Evolutionary conservation across 2,888 invertebrate species (phyloP).

Genomic region (Drosophila rellima): DNA sequence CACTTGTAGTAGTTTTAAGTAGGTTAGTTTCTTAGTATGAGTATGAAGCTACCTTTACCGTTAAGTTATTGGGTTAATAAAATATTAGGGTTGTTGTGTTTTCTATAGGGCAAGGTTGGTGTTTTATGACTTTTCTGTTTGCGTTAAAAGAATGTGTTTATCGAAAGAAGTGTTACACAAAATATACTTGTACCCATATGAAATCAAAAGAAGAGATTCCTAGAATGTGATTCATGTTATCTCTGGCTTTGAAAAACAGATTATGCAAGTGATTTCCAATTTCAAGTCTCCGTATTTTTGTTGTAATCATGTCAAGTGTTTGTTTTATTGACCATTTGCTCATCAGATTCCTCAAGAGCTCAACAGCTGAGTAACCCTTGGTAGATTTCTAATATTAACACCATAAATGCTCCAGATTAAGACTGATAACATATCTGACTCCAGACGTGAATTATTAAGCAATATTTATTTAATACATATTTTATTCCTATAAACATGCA

Average conservation of each 20-base stretch:
- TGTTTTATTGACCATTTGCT: conserved; percentile 13
- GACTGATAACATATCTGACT: conserved; percentile 1
- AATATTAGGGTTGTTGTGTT: not conserved
- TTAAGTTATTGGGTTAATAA: not conserved
- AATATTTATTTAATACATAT: not conserved
- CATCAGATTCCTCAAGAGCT: not conserved
- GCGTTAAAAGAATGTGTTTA: not conserved
- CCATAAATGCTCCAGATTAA: not conserved
- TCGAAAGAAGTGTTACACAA: not conserved
- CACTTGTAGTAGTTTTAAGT: not conserved
- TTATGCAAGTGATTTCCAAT: not conserved
- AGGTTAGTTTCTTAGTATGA: conserved; percentile 4
- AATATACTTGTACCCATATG: not conserved
- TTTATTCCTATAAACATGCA: not conserved
- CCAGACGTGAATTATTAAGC: not conserved
- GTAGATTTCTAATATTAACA: not conserved
- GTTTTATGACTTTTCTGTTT: conserved; percentile 2
- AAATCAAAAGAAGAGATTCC: conserved; percentile 6
- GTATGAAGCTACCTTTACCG: not conserved
- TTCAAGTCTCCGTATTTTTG: not conserved
- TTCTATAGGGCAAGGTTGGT: not conserved
- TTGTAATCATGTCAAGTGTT: conserved; percentile 20
- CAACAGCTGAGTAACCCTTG: not conserved
- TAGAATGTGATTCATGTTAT: conserved; percentile 11
- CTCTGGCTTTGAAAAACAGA: not conserved